A percentile compares a stretch with the other conserved stretches of the same genome.
These are phyloP conservation scores for Hemiscyllium ocellatum DNA, from an alignment of 2,113 vertebrate genomes.

Conservation along the genomic window DNA sequence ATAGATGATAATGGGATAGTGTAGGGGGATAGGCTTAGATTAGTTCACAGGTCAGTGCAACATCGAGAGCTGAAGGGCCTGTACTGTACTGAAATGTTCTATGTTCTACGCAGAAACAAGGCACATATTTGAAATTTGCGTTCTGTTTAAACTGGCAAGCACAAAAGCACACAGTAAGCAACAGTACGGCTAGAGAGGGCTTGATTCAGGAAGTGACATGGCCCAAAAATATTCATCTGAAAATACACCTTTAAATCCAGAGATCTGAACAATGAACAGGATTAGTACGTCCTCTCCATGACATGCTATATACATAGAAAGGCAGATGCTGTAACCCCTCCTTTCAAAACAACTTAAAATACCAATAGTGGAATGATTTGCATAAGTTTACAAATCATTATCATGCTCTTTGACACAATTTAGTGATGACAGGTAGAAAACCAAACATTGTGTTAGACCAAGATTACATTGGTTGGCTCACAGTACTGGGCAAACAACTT, in stretches of 20 bases:
- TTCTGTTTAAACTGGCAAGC: background rate
- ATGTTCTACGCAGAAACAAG: background rate
- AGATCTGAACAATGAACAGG: background rate
- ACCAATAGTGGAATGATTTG: background rate
- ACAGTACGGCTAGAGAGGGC: background rate
- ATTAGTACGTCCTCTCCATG: background rate
- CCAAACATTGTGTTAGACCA: background rate
- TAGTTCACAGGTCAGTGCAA: too few relatives aligned
- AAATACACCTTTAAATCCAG: background rate
- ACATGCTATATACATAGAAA: background rate
- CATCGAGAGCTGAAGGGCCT: too few relatives aligned
- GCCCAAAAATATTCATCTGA: background rate
- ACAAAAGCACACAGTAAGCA: background rate
- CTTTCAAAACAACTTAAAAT: background rate
- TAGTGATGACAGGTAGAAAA: background rate
- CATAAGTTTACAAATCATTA: slow-evolving; percentile 42
- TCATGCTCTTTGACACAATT: background rate
- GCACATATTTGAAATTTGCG: background rate
- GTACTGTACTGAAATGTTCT: too few relatives aligned
- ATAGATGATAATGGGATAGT: too few relatives aligned
- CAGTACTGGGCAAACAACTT: background rate
- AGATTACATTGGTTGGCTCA: background rate
- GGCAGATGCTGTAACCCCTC: slow-evolving; percentile 39
- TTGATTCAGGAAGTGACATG: background rate
- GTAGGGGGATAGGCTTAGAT: too few relatives aligned